These are phyloP conservation scores for Pentalonia nigronervosa DNA, from an alignment of 1,140 invertebrate genomes.

Conservation along the genomic window DNA sequence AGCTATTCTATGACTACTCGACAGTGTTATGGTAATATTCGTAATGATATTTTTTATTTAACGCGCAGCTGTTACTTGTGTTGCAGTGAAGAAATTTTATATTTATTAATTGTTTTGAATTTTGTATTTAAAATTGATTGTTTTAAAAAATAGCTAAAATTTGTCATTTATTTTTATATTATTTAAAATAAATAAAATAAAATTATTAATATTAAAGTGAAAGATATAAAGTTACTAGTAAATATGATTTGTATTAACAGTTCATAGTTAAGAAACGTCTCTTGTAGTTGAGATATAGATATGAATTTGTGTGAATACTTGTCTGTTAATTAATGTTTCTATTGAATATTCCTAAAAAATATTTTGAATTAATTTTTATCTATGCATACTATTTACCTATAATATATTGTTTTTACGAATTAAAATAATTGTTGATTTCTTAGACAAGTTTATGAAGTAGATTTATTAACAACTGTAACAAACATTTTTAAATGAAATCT, in stretches of 20 bases:
- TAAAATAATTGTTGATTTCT: background rate
- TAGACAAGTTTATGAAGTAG: background rate
- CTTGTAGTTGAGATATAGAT: too few species aligned
- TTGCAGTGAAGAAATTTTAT: background rate
- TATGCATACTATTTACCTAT: background rate
- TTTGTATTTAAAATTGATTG: background rate
- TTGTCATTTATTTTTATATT: background rate
- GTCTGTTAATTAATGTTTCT: background rate
- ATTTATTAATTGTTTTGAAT: background rate
- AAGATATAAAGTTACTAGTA: background rate
- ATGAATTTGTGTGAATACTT: background rate
- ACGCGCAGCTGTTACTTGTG: background rate
- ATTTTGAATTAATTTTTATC: background rate
- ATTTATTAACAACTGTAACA: background rate
- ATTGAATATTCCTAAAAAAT: background rate
- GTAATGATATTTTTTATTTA: background rate
- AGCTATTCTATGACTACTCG: background rate
- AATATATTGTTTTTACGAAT: background rate
- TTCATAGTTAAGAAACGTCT: background rate
- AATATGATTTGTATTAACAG: too few species aligned
- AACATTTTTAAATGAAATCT: too few species aligned
- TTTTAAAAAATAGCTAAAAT: background rate
- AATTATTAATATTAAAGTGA: background rate
- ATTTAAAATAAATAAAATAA: background rate
- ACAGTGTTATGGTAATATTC: background rate